Base-by-base conservation (phyloP, 2,113 vertebrate species). In the Oxyura jamaicensis region DNA sequence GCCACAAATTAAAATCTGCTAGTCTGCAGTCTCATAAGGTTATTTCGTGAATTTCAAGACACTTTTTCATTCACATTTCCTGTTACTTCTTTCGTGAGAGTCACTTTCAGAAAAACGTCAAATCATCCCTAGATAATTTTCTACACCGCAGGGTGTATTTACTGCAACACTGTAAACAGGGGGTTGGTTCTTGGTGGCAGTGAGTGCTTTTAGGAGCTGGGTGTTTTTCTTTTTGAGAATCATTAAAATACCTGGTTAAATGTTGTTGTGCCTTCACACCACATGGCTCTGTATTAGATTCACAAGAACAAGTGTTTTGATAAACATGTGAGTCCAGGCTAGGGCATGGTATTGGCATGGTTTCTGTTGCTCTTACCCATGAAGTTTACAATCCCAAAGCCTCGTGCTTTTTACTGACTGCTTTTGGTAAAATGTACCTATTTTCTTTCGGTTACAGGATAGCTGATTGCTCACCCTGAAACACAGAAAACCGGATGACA, bases 391-490 rank as follows among this genome's bases (percentile, higher is more conserved):
- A 15, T 59, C 83, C 28, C 19, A 46, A 69, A 42, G 17, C 58
- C 11, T 65, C 20, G 0, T 14, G 6, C 22, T 85, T 74, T 74
- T 82, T 58, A 60, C 31, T 90, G 42, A 62, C 20, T 17, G 10
- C 7, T 14, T 73, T 76, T 76, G 41, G 67, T 60, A 68, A 89
- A 23, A 25, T 23, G 2, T 50, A 11, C 28, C 39, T 78, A 0
- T 89, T 91, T 95, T 60, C 48, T 95, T 95, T 88, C 68, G 81
- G 10, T 96, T 95, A 63, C 93, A 98, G 98, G 98, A 98, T 17
- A 98, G 98, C 95, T 98, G 98, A 98, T 92, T 69, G 46, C 56
- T 46, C 85, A 76, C 71, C n/a, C n/a, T 48, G 75, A 86, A 92
- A 86, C 50, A 82, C 26, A 71, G 89, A 90, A 94, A 87, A 83